phyloP scores from a whole-genome alignment of 2,797 vertebrate species.

The Danionella dracula region DNA sequence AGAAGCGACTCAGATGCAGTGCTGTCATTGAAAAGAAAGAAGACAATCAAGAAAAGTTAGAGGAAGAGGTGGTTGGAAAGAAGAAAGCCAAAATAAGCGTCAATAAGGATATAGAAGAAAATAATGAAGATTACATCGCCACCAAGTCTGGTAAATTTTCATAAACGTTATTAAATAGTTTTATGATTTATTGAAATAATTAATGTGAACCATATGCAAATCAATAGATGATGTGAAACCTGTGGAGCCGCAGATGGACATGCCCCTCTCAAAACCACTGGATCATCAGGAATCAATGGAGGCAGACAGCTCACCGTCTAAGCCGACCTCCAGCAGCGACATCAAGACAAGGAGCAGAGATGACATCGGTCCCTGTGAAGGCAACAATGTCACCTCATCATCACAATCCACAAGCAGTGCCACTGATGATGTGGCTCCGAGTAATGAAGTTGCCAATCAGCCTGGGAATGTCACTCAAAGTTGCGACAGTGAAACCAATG shows the following conservation, averaged over 20 bases:
- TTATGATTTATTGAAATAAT: neutral
- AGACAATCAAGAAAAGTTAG: constrained; percentile 20
- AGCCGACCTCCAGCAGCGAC: constrained; percentile 20
- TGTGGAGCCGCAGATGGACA: constrained; percentile 32
- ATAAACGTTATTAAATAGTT: neutral
- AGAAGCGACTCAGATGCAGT: constrained; percentile 76
- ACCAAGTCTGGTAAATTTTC: constrained; percentile 43
- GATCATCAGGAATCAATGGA: constrained; percentile 40
- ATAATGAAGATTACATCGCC: constrained; percentile 19
- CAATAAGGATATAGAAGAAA: constrained; percentile 26
- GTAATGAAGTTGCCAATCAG: neutral
- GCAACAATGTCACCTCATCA: constrained; percentile 24
- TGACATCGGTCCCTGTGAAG: constrained; percentile 21
- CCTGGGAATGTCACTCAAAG: neutral
- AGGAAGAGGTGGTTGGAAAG: constrained; percentile 44
- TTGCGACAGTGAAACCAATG: neutral
- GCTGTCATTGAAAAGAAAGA: constrained; percentile 41
- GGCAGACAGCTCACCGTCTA: neutral
- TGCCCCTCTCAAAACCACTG: constrained; percentile 40
- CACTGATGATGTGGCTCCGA: neutral
- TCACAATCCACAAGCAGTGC: constrained; percentile 9
- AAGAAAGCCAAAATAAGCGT: constrained; percentile 59
- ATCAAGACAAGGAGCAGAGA: neutral
- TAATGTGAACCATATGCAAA: neutral
- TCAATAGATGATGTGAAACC: constrained; percentile 11